A percentile compares a stretch with the other conserved stretches of the same genome.
phyloP scores from a whole-genome alignment of 1,140 invertebrate genomes.

The Cotesia glomerata region DNA sequence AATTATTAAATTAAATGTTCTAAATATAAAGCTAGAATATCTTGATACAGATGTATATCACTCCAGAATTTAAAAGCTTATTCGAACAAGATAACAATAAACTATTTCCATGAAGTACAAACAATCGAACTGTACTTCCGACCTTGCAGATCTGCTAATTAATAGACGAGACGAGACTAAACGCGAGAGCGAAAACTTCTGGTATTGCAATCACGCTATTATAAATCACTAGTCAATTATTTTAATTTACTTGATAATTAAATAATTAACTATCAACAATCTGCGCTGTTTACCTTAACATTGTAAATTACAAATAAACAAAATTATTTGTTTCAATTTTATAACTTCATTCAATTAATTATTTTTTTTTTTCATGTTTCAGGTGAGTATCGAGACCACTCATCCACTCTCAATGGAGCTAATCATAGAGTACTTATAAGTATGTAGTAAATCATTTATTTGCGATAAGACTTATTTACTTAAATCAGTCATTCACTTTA shows the following conservation, averaged over 20 bases:
- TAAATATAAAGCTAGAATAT: background rate
- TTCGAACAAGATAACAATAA: too few relatives aligned
- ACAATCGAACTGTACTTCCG: background rate
- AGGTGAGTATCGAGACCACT: slow-evolving; percentile 46
- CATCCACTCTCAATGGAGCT: background rate
- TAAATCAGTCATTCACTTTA: too few relatives aligned
- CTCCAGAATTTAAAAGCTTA: background rate
- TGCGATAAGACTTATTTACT: background rate
- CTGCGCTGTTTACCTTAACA: too few relatives aligned
- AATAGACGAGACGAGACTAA: background rate
- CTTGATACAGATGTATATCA: background rate
- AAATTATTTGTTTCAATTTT: background rate
- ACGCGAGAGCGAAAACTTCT: background rate
- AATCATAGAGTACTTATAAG: background rate
- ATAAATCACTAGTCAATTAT: too few relatives aligned
- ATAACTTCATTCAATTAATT: background rate
- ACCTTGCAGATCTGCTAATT: background rate
- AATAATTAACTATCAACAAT: background rate
- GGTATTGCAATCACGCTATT: background rate
- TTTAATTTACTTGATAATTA: background rate
- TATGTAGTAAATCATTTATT: slow-evolving; percentile 1
- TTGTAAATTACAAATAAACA: background rate
- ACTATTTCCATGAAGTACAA: background rate
- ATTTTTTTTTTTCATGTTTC: slow-evolving; percentile 45
- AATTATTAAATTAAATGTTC: too few relatives aligned